These are phyloP conservation scores for Heliconius erato DNA, from an alignment of 2,888 invertebrate genomes.

Conservation along the genomic window DNA sequence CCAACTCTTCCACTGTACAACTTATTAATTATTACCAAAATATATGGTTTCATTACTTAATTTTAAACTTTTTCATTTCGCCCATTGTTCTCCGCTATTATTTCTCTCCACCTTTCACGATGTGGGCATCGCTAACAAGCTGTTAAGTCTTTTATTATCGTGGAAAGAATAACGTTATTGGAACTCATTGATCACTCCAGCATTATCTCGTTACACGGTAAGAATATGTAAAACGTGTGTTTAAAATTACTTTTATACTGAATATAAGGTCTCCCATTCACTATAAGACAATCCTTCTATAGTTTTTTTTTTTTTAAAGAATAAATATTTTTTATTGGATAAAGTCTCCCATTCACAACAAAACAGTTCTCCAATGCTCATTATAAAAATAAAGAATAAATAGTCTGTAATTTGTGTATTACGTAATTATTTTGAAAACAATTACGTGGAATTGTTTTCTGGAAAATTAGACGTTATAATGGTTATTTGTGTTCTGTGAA, in stretches of 20 bases:
- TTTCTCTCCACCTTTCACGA: conserved; percentile 33
- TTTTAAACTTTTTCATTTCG: background rate
- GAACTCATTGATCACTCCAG: conserved; percentile 51
- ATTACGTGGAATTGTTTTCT: conserved; percentile 42
- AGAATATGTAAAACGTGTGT: conserved; percentile 48
- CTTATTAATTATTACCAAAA: background rate
- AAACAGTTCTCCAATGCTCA: conserved; percentile 44
- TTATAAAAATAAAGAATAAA: conserved; percentile 42
- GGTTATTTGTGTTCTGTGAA: conserved; percentile 6
- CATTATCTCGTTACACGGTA: conserved; percentile 52
- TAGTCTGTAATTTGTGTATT: conserved; percentile 45
- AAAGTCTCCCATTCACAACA: conserved; percentile 46
- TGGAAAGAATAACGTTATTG: conserved; percentile 54
- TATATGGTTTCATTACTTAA: background rate
- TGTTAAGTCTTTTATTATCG: conserved; percentile 62
- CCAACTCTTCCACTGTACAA: background rate
- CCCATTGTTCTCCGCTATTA: background rate
- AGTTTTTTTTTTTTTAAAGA: conserved; percentile 39
- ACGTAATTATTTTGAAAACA: conserved; percentile 46
- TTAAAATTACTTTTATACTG: conserved; percentile 15
- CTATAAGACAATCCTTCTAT: conserved; percentile 44
- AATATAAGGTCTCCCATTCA: conserved; percentile 47
- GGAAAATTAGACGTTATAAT: conserved; percentile 41
- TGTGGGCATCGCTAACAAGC: conserved; percentile 60
- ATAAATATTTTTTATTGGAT: conserved; percentile 31